Evolutionary conservation across 2,113 vertebrate genomes (phyloP), one percentile per base, ranked within the genome.

Genomic region (Abramis brama): DNA sequence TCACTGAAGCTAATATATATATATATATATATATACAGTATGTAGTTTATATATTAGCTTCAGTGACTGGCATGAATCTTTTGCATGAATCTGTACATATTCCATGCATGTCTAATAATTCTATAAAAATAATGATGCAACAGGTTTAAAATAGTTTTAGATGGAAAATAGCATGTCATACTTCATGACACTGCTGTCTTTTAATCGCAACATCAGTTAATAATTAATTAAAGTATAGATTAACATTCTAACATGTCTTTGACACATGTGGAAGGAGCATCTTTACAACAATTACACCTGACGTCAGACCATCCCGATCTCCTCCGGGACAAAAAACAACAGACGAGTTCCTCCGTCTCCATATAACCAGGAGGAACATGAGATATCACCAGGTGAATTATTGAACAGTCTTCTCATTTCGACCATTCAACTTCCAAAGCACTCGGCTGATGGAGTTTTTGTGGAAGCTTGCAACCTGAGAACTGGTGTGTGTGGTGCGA

Each of bases 351-450:
- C 83, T 39, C 68, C 27, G 78, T 68, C 78, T 89, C 60, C 55
- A n/a, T 19, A 88, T 90, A 88, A 92, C 89, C 88, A 13, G 47
- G 59, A 82, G 85, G 89, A 93, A 94, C 43, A 79, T 86, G 90
- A 94, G 91, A 88, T 39, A 60, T 60, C 88, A 60, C 68, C 36
- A 60, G 71, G 79, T 95, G 71, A 94, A 94, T 94, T 90, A 94
- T 94, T 92, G 70, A 94, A 88, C 62, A 47, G 64, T 82, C 81
- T 88, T 74, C 64, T 90, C 83, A 84, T 87, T 87, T 79, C 74
- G 39, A 55, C 82, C 25, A 52, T 17, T 68, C 59, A 86, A 73
- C 83, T 62, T 81, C 79, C 52, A 87, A 25, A 77, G 52, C 39
- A 55, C 64, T 62, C 36, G 75, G 50, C 39, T 59, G 79, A 79